phyloP scores from a whole-genome alignment of 2,797 vertebrate species.

The Mus minutoides region DNA sequence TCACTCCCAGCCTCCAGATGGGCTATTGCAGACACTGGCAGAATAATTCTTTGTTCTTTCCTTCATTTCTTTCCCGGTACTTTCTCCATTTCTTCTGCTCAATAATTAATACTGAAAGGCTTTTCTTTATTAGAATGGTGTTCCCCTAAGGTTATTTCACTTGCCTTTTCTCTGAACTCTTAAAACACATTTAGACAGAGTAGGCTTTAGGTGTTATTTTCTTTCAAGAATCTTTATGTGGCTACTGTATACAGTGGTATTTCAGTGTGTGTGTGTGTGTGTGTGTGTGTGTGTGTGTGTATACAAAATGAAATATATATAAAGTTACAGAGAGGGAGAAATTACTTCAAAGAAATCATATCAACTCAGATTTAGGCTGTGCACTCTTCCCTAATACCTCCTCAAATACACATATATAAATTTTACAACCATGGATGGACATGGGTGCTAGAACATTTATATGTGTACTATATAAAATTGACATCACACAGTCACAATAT shows the following conservation, averaged over 20 bases:
- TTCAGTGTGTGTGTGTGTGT: not conserved
- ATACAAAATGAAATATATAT: slow-evolving; percentile 33
- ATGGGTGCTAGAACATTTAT: not conserved
- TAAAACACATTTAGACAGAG: slow-evolving; percentile 54
- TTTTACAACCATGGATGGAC: not conserved
- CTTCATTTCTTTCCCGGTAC: not conserved
- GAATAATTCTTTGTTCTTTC: not conserved
- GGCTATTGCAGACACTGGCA: not conserved
- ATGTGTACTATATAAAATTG: not conserved
- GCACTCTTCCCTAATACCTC: not conserved
- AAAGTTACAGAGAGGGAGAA: not conserved
- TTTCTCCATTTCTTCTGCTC: slow-evolving; percentile 51
- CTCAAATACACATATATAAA: not conserved
- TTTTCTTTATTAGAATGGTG: slow-evolving; percentile 54
- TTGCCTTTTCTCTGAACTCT: slow-evolving; percentile 65
- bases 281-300: too few species aligned
- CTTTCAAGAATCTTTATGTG: not conserved
- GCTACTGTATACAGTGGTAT: not conserved
- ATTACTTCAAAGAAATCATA: not conserved
- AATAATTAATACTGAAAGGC: slow-evolving; percentile 66
- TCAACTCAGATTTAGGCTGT: not conserved
- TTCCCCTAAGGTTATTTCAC: slow-evolving; percentile 55
- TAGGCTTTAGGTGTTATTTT: slow-evolving; percentile 28
- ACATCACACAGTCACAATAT: not conserved
- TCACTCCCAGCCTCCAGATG: not conserved